A percentile compares a stretch with the other conserved stretches of the same genome.
Conservation (phyloP, 2,888 invertebrate genomes). For the Lithophane socia region DNA sequence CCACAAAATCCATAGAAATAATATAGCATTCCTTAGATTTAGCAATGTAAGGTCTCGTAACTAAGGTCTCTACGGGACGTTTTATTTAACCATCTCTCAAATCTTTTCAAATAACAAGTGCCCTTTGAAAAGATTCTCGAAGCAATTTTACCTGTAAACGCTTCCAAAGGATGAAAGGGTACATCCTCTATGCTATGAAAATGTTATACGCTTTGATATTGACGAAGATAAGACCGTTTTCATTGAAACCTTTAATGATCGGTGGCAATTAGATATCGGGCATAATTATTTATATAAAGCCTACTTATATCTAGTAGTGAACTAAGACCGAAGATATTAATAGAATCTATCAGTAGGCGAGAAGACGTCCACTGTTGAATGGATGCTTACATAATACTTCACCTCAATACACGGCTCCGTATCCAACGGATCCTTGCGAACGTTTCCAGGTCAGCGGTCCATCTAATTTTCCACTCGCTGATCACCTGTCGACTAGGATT, state of each 20-base stretch:
- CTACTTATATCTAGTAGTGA: too few relatives aligned
- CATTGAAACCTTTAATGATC: conserved; percentile 13
- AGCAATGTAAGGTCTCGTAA: neutral
- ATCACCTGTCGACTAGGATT: conserved; percentile 54
- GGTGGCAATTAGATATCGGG: neutral
- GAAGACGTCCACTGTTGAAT: conserved; percentile 18
- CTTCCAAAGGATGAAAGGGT: conserved; percentile 38
- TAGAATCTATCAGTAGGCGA: conserved; percentile 4
- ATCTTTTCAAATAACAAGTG: conserved; percentile 49
- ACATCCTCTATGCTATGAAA: conserved; percentile 29
- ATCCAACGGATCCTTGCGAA: conserved; percentile 28
- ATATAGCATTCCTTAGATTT: conserved; percentile 3
- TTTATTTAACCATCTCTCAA: conserved; percentile 25
- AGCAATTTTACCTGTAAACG: conserved; percentile 57
- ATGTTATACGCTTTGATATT: conserved; percentile 43
- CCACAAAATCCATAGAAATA: neutral
- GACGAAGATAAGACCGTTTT: conserved; percentile 16
- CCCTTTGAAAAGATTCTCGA: conserved; percentile 35
- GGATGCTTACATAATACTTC: conserved; percentile 28
- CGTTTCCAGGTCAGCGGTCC: conserved; percentile 56
- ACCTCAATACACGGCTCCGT: conserved; percentile 23
- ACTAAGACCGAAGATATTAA: neutral
- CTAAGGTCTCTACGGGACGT: conserved; percentile 4
- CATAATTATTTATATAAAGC: conserved; percentile 5
- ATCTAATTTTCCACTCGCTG: conserved; percentile 60